Evolutionary conservation across 2,797 vertebrate genomes (phyloP).

Genomic region (Chloroceryle amazona): DNA sequence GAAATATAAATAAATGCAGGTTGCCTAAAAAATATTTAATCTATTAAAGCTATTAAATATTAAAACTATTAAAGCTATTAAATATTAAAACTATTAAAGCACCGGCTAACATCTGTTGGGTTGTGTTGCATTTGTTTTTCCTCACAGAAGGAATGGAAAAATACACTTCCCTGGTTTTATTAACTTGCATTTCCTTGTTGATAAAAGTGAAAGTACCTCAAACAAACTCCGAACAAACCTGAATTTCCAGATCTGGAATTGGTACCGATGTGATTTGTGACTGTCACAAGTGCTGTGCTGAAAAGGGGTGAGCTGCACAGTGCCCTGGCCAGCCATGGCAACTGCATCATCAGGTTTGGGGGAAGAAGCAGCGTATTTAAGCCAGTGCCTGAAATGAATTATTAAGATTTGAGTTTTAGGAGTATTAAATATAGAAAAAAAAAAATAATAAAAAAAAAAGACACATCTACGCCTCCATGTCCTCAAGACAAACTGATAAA

Average conservation of each 20-base stretch:
- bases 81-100: no score
- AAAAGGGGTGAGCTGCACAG: background rate
- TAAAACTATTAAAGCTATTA: no score
- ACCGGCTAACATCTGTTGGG: rapidly evolving
- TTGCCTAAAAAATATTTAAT: background rate
- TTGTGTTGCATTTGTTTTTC: background rate
- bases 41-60: background rate
- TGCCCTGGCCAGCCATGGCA: background rate
- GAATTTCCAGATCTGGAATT: background rate
- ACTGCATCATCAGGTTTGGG: background rate
- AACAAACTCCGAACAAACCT: background rate
- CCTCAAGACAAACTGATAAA: slow-evolving; percentile 40
- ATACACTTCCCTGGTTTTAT: background rate
- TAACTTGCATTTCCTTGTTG: background rate
- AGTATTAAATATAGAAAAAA: slow-evolving; percentile 3
- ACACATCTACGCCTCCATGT: background rate
- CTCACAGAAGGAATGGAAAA: background rate
- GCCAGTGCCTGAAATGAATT: background rate
- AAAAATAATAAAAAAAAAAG: background rate
- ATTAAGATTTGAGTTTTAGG: background rate
- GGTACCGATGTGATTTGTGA: background rate
- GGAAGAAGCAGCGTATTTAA: background rate
- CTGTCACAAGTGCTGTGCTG: background rate
- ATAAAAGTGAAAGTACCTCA: background rate
- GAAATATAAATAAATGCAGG: background rate